Evolutionary conservation across 2,888 invertebrate genomes (phyloP), one percentile per base, ranked within the genome.

Genomic region (Eubasilissa splendida): DNA sequence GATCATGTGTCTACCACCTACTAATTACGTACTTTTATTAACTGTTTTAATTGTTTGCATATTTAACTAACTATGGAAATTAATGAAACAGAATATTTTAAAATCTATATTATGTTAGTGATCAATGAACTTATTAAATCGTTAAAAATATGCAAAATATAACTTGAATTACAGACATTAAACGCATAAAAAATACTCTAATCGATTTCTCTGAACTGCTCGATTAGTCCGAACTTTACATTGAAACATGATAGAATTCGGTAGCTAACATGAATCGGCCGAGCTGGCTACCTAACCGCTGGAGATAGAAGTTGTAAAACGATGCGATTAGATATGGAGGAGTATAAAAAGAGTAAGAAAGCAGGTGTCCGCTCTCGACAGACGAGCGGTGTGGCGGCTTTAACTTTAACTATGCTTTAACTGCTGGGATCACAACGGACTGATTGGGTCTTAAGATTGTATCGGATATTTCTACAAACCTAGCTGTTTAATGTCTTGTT

Each of bases 381-480:
- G 70, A 70, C 10, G 70, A 70, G 53, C 70, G 68, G 68, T 42
- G 7, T 33, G 66, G 31, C 63, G 63, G 63, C 31, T 63, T 63
- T 33, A 63, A 63, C 63, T 63, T 63, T 33, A 63, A 63, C 63
- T 63, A 33, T 2, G 33, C 33, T 63, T 31, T 63, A 63, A 63
- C 63, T 63, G 63, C 63, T 63, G 31, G 63, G 14, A 63, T 66
- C 42, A 68, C 68, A 68, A 50, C 50, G 9, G 14, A 14, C 50
- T 68, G 68, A 68, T 68, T 68, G 52, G 68, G 68, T n/a, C 52
- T 52, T 68, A 14, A 68, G 68, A 68, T 68, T 68, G 50, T 68
- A 68, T 68, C 68, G 14, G n/a, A 14, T 50, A 68, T 42, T 68
- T 68, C 14, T 68, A 68, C 68, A 68, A 68, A 68, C 14, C 68